A percentile compares a stretch with the other conserved stretches of the same genome.
Evolutionary conservation across 1,140 invertebrate species (phyloP).

Genomic region (Harpegnathos saltator): DNA sequence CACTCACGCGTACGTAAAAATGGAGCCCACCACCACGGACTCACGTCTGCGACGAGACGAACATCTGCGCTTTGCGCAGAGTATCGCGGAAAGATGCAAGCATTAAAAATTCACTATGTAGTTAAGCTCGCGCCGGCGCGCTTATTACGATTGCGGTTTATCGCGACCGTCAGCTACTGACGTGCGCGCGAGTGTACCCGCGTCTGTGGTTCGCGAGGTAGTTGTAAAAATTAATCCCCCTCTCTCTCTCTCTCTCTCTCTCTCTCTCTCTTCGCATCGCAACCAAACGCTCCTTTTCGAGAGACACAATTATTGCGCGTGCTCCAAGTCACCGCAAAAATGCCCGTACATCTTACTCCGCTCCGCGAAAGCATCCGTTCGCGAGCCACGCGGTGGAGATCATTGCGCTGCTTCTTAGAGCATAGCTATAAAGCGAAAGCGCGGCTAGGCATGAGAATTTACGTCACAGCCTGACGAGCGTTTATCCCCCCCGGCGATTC

Average conservation of each 20-base stretch:
- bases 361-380: no score
- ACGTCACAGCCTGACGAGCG: not conserved
- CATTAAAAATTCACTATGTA: conserved; percentile 57
- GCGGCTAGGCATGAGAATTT: not conserved
- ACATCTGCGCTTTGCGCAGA: not conserved
- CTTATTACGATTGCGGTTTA: conserved; percentile 66
- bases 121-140: conserved; percentile 34
- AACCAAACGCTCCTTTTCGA: not conserved
- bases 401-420: not conserved
- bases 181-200: conserved; percentile 46
- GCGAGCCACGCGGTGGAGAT: no score
- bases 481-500: conserved; percentile 17
- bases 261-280: not conserved
- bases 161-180: conserved; percentile 31
- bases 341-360: conserved; percentile 35
- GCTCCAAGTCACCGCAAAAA: conserved; percentile 62
- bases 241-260: conserved; percentile 28
- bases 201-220: conserved; percentile 7
- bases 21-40: not conserved
- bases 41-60: not conserved
- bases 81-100: not conserved
- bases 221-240: conserved; percentile 69
- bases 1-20: not conserved
- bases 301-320: conserved; percentile 49
- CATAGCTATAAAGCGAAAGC: conserved; percentile 2